These are phyloP conservation scores for Chaetogeoica ovagalla DNA, from an alignment of 2,888 invertebrate genomes.

Conservation along the genomic window DNA sequence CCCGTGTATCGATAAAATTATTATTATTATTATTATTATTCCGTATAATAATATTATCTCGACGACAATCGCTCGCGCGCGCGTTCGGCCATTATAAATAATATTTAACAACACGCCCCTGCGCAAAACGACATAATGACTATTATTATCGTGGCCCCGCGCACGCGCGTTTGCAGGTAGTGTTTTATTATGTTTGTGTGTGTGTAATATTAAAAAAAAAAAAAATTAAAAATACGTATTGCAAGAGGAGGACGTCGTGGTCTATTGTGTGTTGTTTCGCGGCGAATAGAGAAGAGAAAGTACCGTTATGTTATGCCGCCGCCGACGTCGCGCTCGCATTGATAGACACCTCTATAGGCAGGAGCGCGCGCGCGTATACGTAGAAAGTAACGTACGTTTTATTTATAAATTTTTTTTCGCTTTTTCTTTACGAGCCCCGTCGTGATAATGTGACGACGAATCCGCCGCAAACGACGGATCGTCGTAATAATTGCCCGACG, in stretches of 20 bases:
- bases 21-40: constrained; percentile 11
- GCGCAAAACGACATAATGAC: constrained; percentile 31
- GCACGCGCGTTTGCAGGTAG: constrained; percentile 38
- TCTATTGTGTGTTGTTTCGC: background rate
- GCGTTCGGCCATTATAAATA: constrained; percentile 11
- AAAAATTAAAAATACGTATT: too few relatives aligned
- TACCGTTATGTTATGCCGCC: background rate
- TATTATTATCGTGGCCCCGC: constrained; percentile 9
- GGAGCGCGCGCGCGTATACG: constrained; percentile 12
- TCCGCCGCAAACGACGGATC: background rate
- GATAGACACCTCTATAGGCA: constrained; percentile 45
- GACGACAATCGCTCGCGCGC: constrained; percentile 2
- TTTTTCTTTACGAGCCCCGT: constrained; percentile 45
- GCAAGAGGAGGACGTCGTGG: too few relatives aligned
- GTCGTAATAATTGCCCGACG: constrained; percentile 5
- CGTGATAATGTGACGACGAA: background rate
- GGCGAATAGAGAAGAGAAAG: too few relatives aligned
- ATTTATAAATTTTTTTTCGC: constrained; percentile 10
- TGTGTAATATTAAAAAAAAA: background rate
- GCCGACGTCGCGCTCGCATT: constrained; percentile 29
- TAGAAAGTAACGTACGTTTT: constrained; percentile 48
- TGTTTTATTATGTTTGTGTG: constrained; percentile 21
- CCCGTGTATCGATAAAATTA: background rate
- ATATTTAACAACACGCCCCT: constrained; percentile 25
- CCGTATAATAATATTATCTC: constrained; percentile 1